Conservation (phyloP, 2,888 invertebrate genomes). For the Cyclophora albipunctata region DNA sequence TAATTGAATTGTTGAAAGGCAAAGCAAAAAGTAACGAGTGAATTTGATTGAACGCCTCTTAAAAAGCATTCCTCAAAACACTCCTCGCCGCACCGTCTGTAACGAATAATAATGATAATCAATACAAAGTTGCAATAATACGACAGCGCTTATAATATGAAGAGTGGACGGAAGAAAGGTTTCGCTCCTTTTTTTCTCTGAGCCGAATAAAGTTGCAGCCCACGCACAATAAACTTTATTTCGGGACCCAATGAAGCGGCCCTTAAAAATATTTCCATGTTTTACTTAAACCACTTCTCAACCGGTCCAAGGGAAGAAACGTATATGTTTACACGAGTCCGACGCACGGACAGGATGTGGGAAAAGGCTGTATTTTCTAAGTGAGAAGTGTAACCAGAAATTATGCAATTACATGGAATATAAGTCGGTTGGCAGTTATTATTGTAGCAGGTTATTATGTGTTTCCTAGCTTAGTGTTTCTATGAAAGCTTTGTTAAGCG, state of each 20-base stretch:
- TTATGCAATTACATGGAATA: constrained; percentile 17
- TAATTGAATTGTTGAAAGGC: no score
- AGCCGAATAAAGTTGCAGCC: constrained; percentile 3
- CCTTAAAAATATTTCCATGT: constrained; percentile 45
- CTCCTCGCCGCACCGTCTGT: no score
- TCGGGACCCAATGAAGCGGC: constrained; percentile 47
- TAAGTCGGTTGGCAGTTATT: constrained; percentile 17
- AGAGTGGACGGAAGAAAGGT: constrained; percentile 18
- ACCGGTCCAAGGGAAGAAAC: constrained; percentile 33
- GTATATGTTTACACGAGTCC: constrained; percentile 5
- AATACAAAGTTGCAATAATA: constrained; percentile 1
- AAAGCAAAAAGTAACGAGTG: no score
- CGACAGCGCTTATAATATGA: constrained; percentile 16
- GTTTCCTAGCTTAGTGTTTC: constrained; percentile 8
- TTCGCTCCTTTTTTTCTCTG: constrained; percentile 3
- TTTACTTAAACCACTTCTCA: constrained; percentile 40
- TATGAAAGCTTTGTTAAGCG: not conserved
- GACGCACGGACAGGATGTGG: constrained; percentile 14
- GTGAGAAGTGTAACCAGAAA: constrained; percentile 16
- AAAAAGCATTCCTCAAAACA: no score
- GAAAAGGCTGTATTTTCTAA: constrained; percentile 14
- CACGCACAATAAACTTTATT: constrained; percentile 55
- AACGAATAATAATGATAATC: no score
- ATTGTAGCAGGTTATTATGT: constrained; percentile 14
- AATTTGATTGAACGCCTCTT: no score